Percentiles rank a stretch among this genome's conserved stretches.
These are phyloP conservation scores for Notarius lentiginosus DNA, from an alignment of 2,113 vertebrate species.

Conservation along the genomic window DNA sequence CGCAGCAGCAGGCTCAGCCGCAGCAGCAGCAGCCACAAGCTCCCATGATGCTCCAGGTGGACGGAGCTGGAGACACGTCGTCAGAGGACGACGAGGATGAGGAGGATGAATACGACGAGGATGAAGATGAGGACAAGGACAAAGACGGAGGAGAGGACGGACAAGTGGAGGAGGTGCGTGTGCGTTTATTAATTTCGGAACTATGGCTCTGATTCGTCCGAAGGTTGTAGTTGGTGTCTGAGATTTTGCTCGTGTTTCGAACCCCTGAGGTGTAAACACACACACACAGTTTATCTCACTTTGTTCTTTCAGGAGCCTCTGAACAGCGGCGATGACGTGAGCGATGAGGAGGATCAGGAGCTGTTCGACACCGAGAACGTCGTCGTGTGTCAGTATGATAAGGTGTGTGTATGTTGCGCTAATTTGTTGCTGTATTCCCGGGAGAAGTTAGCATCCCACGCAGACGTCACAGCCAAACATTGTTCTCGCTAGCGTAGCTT, in stretches of 20 bases:
- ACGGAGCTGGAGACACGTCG: conserved; percentile 91
- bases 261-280: too few species aligned
- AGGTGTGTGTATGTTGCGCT: conserved; percentile 73
- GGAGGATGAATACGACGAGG: conserved; percentile 95
- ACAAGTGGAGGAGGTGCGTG: conserved; percentile 91
- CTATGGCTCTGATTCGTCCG: neutral
- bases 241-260: neutral
- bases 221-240: neutral
- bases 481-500: too few species aligned
- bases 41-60: conserved; percentile 92
- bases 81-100: conserved; percentile 98
- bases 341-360: conserved; percentile 95
- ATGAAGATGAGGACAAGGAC: conserved; percentile 96
- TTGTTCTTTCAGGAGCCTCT: conserved; percentile 83
- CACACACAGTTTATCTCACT: neutral
- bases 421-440: too few species aligned
- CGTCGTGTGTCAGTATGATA: conserved; percentile 98
- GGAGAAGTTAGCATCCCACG: too few species aligned
- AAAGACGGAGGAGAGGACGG: conserved; percentile 95
- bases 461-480: too few species aligned
- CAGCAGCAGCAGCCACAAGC: conserved; percentile 73
- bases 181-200: neutral
- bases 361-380: conserved; percentile 98
- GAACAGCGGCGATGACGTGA: conserved; percentile 96
- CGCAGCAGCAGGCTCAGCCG: conserved; percentile 6